Base-by-base conservation (phyloP, 2,888 invertebrate species). In the Lydus trimaculatus region DNA sequence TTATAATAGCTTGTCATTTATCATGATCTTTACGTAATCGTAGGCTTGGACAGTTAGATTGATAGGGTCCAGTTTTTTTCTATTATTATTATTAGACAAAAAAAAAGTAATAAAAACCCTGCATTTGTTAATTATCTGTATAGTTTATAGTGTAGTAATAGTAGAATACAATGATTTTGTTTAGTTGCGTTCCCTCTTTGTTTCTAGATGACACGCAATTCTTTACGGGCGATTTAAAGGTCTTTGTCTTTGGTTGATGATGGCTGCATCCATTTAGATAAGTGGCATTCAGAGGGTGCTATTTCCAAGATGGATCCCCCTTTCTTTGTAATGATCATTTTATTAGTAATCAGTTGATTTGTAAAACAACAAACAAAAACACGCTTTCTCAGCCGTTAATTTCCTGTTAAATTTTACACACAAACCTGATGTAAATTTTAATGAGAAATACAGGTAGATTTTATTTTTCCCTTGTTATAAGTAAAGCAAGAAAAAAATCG, bases 241-340 rank as follows among this genome's bases (percentile, higher is more conserved):
- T 67, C 75, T 78, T 78, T 75, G 75, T 75, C 74, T 73, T 72
- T 67, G n/a, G 69, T 63, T 72, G 72, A 76, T 73, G 75, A 74
- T 75, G 76, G 66, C 69, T 67, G 71, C 48, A 48, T 17, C 74
- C 76, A 75, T 76, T 78, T 76, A 77, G 76, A 75, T 77, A 79
- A 76, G 76, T 72, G 74, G 69, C 70, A 69, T 71, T 72, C 67
- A 70, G 72, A 72, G 69, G 39, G 60, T 56, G 60, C 65, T 33
- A 58, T 7, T 56, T 61, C 61, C 63, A 52, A 58, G 63, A 58
- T 63, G 17, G 6, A 48, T 48, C 48, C 48, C 48, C 20, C 17
- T n/a, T 15, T 36, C 5, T 20, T 5, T 20, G 20, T 13, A 11
- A 20, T 17, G 7, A 43, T 43, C 13, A 43, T 43, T 43, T 43